Evolutionary conservation across 2,888 invertebrate species (phyloP).

Genomic region (Phalera bucephala): DNA sequence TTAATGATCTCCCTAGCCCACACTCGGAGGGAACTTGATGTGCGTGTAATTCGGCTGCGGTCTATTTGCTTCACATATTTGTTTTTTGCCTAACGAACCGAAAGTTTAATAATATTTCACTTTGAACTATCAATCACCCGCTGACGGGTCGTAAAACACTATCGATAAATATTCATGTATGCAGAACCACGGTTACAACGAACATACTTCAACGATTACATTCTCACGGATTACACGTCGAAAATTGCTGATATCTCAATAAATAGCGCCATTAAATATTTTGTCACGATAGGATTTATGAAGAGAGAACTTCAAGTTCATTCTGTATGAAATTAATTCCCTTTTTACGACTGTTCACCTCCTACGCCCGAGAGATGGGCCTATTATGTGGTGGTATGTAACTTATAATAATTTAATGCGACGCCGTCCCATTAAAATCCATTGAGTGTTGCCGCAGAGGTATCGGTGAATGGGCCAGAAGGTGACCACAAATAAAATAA

Average conservation of each 20-base stretch:
- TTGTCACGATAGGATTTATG: conserved; percentile 52
- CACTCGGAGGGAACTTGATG: conserved; percentile 30
- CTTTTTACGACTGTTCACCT: conserved; percentile 44
- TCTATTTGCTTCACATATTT: conserved; percentile 45
- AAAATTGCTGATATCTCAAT: conserved; percentile 45
- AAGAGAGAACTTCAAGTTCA: conserved; percentile 38
- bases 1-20: conserved; percentile 51
- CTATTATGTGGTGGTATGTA: conserved; percentile 44
- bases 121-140: conserved; percentile 31
- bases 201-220: conserved; percentile 25
- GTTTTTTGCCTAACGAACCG: conserved; percentile 43
- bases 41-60: conserved; percentile 48
- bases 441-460: conserved; percentile 56
- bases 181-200: conserved; percentile 22
- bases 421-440: conserved; percentile 62
- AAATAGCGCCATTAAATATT: conserved; percentile 59
- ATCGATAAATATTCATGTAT: conserved; percentile 32
- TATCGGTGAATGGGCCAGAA: conserved; percentile 47
- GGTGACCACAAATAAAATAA: conserved; percentile 49
- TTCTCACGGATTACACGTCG: conserved; percentile 29
- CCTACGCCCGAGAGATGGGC: conserved; percentile 37
- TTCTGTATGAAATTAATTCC: conserved; percentile 52
- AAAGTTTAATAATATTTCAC: conserved; percentile 30
- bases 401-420: conserved; percentile 52
- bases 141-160: conserved; percentile 26